Evolutionary conservation across 2,113 vertebrate genomes (phyloP), one percentile per base, ranked within the genome.

Genomic region (Rostratula benghalensis): DNA sequence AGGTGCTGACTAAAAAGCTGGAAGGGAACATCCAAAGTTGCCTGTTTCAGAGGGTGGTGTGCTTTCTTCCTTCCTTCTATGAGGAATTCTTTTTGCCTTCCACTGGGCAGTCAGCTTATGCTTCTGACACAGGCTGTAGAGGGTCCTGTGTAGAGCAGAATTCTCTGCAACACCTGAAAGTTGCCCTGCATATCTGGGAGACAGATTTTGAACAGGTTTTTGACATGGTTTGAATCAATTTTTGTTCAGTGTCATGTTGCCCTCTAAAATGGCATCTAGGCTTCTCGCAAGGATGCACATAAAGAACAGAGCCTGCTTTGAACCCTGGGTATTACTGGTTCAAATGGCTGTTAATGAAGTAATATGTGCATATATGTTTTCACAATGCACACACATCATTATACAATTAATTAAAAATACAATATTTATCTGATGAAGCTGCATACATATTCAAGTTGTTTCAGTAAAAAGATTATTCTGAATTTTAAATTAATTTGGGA

Each of bases 291-390:
- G 22, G 59, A 41, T 80, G 57, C 45, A 75, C 45, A 60, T 5
- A 12, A 90, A 83, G 54, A 80, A 68, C 23, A 68, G 24, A 51
- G 37, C 71, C 37, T 77, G 3, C 45, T 87, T 84, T 75, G 82
- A 93, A 88, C 46, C 31, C 50, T 37, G 41, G 43, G 13, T 86
- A 14, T 92, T 90, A 41, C 43, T 48, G 35, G 33, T 78, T 83
- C 56, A 90, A 33, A 45, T 71, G 65, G 16, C 35, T 76, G 35
- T 45, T 87, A 91, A 82, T 90, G 87, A 76, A 89, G 82, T 87
- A 80, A 65, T 70, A 37, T 37, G 27, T 92, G 51, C 90, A 63
- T 81, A 48, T 87, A 82, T 91, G 53, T 73, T 94, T 95, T 92
- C 69, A 76, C 13, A 87, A 51, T 84, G 39, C 45, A 64, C n/a